Evolutionary conservation across 2,797 vertebrate genomes (phyloP).

Genomic region (Gila robusta): DNA sequence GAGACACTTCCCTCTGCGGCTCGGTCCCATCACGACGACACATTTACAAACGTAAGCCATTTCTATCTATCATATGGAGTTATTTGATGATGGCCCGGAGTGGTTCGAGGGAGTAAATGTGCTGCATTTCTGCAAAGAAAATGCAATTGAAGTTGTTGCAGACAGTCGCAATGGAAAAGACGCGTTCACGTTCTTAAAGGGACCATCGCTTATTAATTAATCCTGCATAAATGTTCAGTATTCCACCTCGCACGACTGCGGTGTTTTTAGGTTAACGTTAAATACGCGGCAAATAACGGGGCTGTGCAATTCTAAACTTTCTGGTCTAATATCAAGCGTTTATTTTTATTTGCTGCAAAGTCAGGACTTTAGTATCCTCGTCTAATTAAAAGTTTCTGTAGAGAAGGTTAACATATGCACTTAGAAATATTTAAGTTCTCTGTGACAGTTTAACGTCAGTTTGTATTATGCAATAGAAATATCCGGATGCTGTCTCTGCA

Average conservation of each 20-base stretch:
- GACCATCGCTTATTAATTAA: conserved; percentile 20
- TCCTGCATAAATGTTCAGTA: conserved; percentile 8
- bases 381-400: conserved; percentile 34
- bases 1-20: conserved; percentile 48
- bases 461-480: not conserved
- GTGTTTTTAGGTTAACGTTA: not conserved
- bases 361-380: not conserved
- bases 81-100: conserved; percentile 20
- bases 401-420: not conserved
- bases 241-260: not conserved
- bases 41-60: conserved; percentile 53
- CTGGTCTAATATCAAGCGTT: not conserved
- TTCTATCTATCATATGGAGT: conserved; percentile 34
- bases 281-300: not conserved
- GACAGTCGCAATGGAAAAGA: conserved; percentile 54
- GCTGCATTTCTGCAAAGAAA: conserved; percentile 52
- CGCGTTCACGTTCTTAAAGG: conserved; percentile 58
- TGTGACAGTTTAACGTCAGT: not conserved
- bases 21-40: conserved; percentile 39
- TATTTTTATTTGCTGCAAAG: not conserved
- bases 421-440: not conserved
- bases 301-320: not conserved
- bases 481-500: not conserved
- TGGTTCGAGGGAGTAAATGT: conserved; percentile 7
- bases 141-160: conserved; percentile 58